phyloP scores from a whole-genome alignment of 2,797 vertebrate species.

The Xiphorhynchus erythropygius region DNA sequence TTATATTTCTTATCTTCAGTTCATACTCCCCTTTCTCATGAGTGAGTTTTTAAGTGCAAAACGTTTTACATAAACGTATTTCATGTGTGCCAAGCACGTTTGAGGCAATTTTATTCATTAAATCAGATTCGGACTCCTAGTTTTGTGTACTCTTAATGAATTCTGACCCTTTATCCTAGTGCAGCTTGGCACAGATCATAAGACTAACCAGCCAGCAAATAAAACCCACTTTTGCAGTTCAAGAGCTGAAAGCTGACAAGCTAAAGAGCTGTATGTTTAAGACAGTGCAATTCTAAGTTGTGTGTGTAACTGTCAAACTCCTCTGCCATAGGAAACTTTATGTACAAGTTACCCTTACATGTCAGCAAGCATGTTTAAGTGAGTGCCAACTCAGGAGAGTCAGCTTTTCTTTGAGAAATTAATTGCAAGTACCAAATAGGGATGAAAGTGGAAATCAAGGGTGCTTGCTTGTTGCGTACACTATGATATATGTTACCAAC shows the following conservation, averaged over 20 bases:
- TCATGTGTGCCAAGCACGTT: not conserved
- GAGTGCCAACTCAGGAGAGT: not conserved
- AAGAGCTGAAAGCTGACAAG: not conserved
- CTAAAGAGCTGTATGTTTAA: not conserved
- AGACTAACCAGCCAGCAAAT: slow-evolving; percentile 1
- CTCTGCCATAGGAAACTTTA: not conserved
- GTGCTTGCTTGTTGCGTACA: not conserved
- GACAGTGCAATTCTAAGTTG: not conserved
- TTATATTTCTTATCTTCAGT: not conserved
- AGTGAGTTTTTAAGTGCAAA: not conserved
- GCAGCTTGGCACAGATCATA: not conserved
- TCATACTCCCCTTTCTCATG: not conserved
- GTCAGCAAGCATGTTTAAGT: not conserved
- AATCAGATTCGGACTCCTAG: not conserved
- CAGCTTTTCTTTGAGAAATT: not conserved
- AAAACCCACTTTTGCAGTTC: not conserved
- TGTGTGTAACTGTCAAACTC: not conserved
- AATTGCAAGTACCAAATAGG: not conserved
- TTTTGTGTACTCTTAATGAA: not conserved
- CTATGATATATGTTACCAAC: not conserved
- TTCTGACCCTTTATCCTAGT: slow-evolving; percentile 2
- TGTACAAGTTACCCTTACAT: not conserved
- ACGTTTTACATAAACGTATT: not conserved
- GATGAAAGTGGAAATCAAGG: not conserved
- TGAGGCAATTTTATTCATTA: not conserved